Evolutionary conservation across 2,113 vertebrate genomes (phyloP), one percentile per base, ranked within the genome.

Genomic region (Pollachius pollachius): DNA sequence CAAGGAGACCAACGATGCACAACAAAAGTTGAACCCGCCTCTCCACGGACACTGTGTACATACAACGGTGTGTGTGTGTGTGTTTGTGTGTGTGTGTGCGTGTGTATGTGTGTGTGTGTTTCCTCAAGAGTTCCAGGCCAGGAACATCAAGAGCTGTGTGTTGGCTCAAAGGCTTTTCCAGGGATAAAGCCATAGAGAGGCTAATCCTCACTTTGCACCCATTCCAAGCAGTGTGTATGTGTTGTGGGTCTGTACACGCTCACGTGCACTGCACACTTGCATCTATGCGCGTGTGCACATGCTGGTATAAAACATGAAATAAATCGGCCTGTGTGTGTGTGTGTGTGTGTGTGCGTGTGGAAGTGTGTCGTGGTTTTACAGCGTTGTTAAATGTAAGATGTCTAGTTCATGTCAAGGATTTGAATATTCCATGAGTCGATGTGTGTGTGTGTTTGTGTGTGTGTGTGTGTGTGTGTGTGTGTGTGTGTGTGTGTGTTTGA

Each of bases 111-210:
- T 66, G 11, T 52, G 52, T 52, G 5, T 60, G 57, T 48, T 73
- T 78, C 64, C 54, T 83, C 52, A 62, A 74, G 62, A 63, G 71
- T 72, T 82, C 81, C 69, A 78, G 82, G 77, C 82, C 79, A 80
- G 80, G 78, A 87, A 85, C 79, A 88, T 85, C 82, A 87, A 85
- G 82, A 85, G 79, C 76, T 78, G 62, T 77, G 76, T 86, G 81
- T 80, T 86, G 81, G 85, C 85, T 78, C 77, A 77, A 75, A 85
- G 84, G 71, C 71, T 86, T 73, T 87, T 82, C 72, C 67, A 79
- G 83, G 85, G 84, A 88, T 84, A 84, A 85, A 85, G 80, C 72
- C 77, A 79, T 67, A 66, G 69, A 80, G 78, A 84, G 85, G 75
- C 73, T 84, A 88, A 87, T 89, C 83, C 87, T 78, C 60, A 56